These are phyloP conservation scores for Sclerodermus sp. DNA, from an alignment of 2,888 invertebrate species.

Conservation along the genomic window DNA sequence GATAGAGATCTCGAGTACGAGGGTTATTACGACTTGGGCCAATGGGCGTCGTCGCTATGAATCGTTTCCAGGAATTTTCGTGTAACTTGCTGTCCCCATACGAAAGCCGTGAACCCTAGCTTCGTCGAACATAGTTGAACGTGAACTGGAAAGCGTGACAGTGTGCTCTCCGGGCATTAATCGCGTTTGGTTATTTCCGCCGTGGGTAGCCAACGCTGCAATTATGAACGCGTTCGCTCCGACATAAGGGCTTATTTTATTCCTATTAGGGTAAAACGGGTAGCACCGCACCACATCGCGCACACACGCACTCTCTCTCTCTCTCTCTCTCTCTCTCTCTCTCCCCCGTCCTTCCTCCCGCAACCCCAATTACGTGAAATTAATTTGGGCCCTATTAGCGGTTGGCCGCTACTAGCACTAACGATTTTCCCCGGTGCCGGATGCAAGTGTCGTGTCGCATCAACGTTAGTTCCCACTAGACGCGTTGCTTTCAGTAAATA, in stretches of 20 bases:
- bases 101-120: background rate
- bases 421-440: conserved; percentile 45
- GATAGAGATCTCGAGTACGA: no score
- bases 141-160: conserved; percentile 46
- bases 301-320: background rate
- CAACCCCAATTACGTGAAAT: conserved; percentile 52
- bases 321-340: no score
- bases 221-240: conserved; percentile 31
- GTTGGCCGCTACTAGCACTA: conserved; percentile 35
- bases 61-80: background rate
- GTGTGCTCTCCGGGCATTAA: conserved; percentile 42
- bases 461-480: background rate
- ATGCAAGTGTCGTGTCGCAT: conserved; percentile 22
- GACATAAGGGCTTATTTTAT: conserved; percentile 52
- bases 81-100: background rate
- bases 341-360: no score
- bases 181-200: conserved; percentile 55
- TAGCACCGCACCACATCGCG: conserved; percentile 28
- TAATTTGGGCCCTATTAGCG: conserved; percentile 54
- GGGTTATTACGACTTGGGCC: no score
- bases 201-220: conserved; percentile 36
- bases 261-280: conserved; percentile 55
- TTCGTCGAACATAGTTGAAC: conserved; percentile 3
- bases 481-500: no score
- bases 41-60: no score